Conservation (phyloP, 2,888 invertebrate species). For the Crepidodera aurea region DNA sequence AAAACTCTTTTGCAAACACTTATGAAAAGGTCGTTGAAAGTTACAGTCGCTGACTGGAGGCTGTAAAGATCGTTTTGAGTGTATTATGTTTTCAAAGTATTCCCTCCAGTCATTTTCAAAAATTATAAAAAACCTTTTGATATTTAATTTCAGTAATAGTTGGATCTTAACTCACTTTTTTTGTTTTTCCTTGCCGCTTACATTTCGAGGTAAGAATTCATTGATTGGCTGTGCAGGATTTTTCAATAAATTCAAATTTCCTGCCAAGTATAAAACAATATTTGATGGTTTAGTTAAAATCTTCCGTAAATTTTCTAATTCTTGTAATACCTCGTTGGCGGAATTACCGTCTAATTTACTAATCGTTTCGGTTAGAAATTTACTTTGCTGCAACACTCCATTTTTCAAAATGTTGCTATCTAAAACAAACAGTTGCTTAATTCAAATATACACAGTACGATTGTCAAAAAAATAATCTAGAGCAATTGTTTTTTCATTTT, state of each 20-base stretch:
- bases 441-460: too few species aligned
- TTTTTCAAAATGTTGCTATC: slow-evolving; percentile 77
- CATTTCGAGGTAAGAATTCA: slow-evolving; percentile 42
- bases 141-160: too few species aligned
- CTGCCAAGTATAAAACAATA: slow-evolving; percentile 75
- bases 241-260: slow-evolving; percentile 71
- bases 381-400: slow-evolving; percentile 78
- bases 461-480: too few species aligned
- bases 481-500: too few species aligned
- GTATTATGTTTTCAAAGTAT: too few species aligned
- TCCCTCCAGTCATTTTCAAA: too few species aligned
- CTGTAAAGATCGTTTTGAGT: too few species aligned
- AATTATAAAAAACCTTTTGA: too few species aligned
- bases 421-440: slow-evolving; percentile 46
- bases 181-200: slow-evolving; percentile 31
- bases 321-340: slow-evolving; percentile 62
- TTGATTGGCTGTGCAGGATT: slow-evolving; percentile 59
- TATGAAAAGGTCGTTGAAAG: too few species aligned
- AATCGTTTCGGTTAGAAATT: slow-evolving; percentile 75
- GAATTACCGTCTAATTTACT: slow-evolving; percentile 65
- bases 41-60: too few species aligned
- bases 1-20: too few species aligned
- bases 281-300: slow-evolving; percentile 69
- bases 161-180: slow-evolving; percentile 38
- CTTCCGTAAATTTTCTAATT: slow-evolving; percentile 68